These are phyloP conservation scores for Barnardius zonarius DNA, from an alignment of 2,113 vertebrate genomes.

Conservation along the genomic window DNA sequence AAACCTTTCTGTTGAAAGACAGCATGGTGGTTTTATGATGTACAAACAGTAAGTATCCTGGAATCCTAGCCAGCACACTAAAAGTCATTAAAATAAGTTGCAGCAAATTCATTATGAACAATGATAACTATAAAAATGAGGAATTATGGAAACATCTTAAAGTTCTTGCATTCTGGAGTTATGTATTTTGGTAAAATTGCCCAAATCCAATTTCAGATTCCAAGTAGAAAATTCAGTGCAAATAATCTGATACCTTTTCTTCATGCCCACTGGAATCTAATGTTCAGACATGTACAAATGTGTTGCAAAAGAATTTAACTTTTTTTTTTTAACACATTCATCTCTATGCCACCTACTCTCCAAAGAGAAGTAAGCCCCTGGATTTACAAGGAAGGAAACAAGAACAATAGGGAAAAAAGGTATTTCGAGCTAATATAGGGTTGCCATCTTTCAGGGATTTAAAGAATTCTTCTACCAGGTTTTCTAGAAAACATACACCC, in stretches of 20 bases:
- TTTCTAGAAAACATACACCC: not conserved
- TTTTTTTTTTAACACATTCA: not conserved
- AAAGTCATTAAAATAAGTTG: constrained; percentile 13
- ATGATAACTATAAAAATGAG: constrained; percentile 39
- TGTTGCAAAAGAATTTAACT: not conserved
- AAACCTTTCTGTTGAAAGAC: constrained; percentile 62
- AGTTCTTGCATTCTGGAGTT: not conserved
- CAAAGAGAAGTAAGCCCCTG: not conserved
- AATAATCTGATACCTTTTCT: not conserved
- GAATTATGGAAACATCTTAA: not conserved
- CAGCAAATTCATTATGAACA: constrained; percentile 32
- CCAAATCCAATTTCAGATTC: not conserved
- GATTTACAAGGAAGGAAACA: not conserved
- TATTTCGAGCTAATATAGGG: not conserved
- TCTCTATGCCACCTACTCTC: not conserved
- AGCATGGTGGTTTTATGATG: constrained; percentile 48
- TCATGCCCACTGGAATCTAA: not conserved
- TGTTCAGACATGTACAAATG: not conserved
- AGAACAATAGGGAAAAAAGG: not conserved
- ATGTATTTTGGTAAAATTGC: constrained; percentile 24
- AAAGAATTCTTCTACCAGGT: not conserved
- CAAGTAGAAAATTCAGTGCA: not conserved
- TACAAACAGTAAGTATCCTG: constrained; percentile 18
- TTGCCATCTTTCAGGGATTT: not conserved
- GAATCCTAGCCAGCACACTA: not conserved